Evolutionary conservation across 2,113 vertebrate genomes (phyloP).

Genomic region (Progne subis): DNA sequence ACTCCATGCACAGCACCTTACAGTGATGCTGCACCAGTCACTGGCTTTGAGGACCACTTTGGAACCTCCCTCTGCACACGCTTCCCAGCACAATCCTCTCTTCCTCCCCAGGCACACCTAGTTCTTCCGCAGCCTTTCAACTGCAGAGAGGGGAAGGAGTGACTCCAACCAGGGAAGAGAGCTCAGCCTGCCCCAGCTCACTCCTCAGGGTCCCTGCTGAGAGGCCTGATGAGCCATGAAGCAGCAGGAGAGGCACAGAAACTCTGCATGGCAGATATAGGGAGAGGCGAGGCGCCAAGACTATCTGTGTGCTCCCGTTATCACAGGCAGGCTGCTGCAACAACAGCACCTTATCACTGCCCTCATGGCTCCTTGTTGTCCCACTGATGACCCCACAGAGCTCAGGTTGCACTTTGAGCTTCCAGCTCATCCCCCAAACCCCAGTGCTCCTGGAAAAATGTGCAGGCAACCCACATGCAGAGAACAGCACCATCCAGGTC

Average conservation of each 20-base stretch:
- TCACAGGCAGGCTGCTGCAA: rapidly evolving
- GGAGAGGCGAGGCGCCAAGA: rapidly evolving
- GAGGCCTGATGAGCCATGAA: background rate
- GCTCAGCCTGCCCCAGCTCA: background rate
- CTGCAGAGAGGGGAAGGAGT: background rate
- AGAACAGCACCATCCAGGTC: rapidly evolving
- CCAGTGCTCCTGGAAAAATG: background rate
- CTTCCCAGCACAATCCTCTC: background rate
- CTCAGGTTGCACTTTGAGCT: background rate
- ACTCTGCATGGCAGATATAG: background rate
- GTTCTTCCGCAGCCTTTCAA: background rate
- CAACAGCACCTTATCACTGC: background rate
- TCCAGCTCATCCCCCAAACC: background rate
- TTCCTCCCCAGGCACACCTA: background rate
- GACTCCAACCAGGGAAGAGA: background rate
- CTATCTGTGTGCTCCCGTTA: rapidly evolving
- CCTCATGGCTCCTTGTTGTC: background rate
- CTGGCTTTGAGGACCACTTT: background rate
- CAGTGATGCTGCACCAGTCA: background rate
- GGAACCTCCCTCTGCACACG: background rate
- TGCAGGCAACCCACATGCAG: rapidly evolving
- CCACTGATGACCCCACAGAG: background rate
- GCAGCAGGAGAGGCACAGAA: background rate
- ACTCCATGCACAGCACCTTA: background rate
- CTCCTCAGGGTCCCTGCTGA: background rate